Percentiles rank a stretch among this genome's conserved stretches.
These are phyloP conservation scores for Blera fallax DNA, from an alignment of 2,888 invertebrate genomes.

Conservation along the genomic window DNA sequence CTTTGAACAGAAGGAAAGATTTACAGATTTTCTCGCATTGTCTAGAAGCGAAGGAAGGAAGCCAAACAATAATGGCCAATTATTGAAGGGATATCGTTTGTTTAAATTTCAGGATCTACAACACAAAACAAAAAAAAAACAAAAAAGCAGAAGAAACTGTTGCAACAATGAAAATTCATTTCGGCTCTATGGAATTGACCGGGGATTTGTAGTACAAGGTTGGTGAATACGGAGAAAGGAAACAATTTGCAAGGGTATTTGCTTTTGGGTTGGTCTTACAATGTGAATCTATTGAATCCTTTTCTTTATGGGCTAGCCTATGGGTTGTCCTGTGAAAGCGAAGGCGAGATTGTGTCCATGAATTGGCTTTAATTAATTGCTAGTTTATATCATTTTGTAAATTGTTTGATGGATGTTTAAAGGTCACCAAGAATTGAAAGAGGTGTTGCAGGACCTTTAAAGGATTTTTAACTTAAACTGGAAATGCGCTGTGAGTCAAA, in stretches of 20 bases:
- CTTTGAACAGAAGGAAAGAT: conserved; percentile 32
- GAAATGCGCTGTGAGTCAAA: no score
- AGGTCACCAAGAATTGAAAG: background rate
- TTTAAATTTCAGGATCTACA: conserved; percentile 39
- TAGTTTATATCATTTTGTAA: background rate
- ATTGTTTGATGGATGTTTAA: background rate
- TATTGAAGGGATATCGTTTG: conserved; percentile 60
- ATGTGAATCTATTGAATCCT: conserved; percentile 38
- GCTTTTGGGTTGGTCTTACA: background rate
- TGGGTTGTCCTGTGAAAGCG: background rate
- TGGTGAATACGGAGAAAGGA: background rate
- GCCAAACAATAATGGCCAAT: conserved; percentile 41
- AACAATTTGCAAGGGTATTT: conserved; percentile 42
- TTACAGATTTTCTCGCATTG: conserved; percentile 41
- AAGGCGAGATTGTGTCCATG: background rate
- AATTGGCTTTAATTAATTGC: conserved; percentile 11
- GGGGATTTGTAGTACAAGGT: conserved; percentile 13
- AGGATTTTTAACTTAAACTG: no score
- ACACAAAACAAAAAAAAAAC: background rate
- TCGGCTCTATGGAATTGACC: conserved; percentile 25
- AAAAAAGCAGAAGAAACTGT: background rate
- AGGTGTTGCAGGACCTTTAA: no score
- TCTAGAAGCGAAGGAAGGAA: background rate
- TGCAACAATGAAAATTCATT: conserved; percentile 39
- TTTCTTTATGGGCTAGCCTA: conserved; percentile 17